phyloP scores from a whole-genome alignment of 2,113 vertebrate species.

The Scomber colias region DNA sequence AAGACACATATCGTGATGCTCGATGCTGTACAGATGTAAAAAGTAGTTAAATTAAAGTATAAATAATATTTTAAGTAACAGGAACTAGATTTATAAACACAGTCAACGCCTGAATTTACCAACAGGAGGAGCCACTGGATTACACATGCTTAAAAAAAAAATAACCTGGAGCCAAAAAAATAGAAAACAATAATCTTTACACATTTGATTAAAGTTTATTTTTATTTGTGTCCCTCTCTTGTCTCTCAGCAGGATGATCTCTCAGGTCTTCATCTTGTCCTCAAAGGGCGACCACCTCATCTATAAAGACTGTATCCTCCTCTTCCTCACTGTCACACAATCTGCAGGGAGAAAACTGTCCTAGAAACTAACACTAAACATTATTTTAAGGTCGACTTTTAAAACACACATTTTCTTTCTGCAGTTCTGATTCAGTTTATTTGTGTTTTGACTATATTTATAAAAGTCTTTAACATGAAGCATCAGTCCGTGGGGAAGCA shows the following conservation, averaged over 20 bases:
- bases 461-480: constrained; percentile 37
- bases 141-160: not conserved
- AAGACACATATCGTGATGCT: not conserved
- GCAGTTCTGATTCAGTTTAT: too few species aligned
- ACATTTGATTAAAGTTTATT: not conserved
- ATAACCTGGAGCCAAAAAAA: too few species aligned
- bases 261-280: constrained; percentile 92
- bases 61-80: too few species aligned
- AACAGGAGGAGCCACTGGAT: not conserved
- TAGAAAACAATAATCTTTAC: too few species aligned
- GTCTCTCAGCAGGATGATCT: constrained; percentile 83
- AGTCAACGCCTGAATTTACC: not conserved
- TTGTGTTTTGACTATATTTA: too few species aligned
- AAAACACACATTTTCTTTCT: too few species aligned
- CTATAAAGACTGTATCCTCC: constrained; percentile 92
- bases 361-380: too few species aligned
- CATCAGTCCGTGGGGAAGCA: constrained; percentile 87
- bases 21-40: too few species aligned
- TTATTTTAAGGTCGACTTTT: too few species aligned
- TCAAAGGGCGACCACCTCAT: constrained; percentile 91
- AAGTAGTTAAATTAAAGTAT: not conserved
- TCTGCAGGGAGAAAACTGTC: not conserved
- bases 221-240: not conserved
- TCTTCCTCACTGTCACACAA: constrained; percentile 27
- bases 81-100: too few species aligned